Percentiles rank a stretch among this genome's conserved stretches.
Conservation (phyloP, 2,797 vertebrate species). For the Ciconia nigra region DNA sequence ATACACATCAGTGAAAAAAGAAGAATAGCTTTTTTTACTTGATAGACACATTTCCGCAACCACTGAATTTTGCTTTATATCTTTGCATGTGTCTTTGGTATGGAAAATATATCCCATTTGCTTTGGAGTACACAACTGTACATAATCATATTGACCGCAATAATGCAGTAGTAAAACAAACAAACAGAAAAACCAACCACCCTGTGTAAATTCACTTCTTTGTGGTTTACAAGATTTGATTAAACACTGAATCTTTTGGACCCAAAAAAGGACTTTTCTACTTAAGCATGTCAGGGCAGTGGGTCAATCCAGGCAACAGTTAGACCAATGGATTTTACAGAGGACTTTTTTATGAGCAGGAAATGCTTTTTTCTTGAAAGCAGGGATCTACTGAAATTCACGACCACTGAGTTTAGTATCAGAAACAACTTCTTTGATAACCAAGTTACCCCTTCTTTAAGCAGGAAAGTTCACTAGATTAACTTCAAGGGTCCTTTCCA, state of each 20-base stretch:
- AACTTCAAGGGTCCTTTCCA: neutral
- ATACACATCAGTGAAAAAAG: conserved; percentile 40
- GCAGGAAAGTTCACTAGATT: neutral
- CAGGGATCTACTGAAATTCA: neutral
- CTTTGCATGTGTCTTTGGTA: neutral
- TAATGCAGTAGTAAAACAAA: neutral
- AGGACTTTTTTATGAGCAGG: neutral
- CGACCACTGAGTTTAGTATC: neutral
- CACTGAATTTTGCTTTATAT: neutral
- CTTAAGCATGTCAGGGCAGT: neutral
- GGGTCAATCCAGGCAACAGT: neutral
- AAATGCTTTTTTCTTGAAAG: neutral
- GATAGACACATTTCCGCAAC: neutral
- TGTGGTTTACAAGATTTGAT: neutral
- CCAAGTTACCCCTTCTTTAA: neutral
- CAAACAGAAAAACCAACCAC: neutral
- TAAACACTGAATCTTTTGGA: neutral
- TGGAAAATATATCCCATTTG: neutral
- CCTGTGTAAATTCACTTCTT: neutral
- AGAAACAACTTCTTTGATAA: neutral
- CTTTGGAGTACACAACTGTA: neutral
- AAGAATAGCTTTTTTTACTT: conserved; percentile 33
- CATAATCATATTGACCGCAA: neutral
- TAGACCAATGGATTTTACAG: neutral
- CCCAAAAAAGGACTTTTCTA: neutral